Evolutionary conservation across 1,140 invertebrate species (phyloP).

Genomic region (Neuroterus valhalla): DNA sequence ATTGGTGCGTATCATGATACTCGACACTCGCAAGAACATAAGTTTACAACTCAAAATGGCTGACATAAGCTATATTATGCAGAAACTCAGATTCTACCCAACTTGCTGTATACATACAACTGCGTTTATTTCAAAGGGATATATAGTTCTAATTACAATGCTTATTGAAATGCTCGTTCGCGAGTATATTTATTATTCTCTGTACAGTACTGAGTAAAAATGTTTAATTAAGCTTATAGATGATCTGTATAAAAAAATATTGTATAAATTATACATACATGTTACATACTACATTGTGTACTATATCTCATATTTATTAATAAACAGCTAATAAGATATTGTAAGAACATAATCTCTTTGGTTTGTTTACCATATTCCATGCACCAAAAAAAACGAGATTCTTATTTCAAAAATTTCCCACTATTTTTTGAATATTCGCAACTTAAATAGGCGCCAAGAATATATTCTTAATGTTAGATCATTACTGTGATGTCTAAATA

Average conservation of each 20-base stretch:
- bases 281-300: slow-evolving; percentile 74
- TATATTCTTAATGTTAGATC: too few relatives aligned
- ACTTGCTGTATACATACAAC: too few relatives aligned
- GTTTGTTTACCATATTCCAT: too few relatives aligned
- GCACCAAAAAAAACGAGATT: too few relatives aligned
- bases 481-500: too few relatives aligned
- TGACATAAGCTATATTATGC: too few relatives aligned
- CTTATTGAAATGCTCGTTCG: slow-evolving; percentile 52
- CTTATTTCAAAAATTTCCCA: too few relatives aligned
- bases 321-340: slow-evolving; percentile 73
- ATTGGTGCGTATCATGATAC: background rate
- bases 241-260: slow-evolving; percentile 72
- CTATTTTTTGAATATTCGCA: too few relatives aligned
- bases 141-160: background rate
- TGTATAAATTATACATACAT: slow-evolving; percentile 76
- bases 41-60: too few relatives aligned
- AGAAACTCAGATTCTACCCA: too few relatives aligned
- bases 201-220: slow-evolving; percentile 70
- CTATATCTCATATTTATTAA: slow-evolving; percentile 73
- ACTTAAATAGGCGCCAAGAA: too few relatives aligned
- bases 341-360: slow-evolving; percentile 33
- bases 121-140: too few relatives aligned
- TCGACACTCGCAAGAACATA: background rate
- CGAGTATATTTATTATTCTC: slow-evolving; percentile 61
- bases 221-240: slow-evolving; percentile 69